phyloP scores from a whole-genome alignment of 2,113 vertebrate species.

The Redunca redunca region DNA sequence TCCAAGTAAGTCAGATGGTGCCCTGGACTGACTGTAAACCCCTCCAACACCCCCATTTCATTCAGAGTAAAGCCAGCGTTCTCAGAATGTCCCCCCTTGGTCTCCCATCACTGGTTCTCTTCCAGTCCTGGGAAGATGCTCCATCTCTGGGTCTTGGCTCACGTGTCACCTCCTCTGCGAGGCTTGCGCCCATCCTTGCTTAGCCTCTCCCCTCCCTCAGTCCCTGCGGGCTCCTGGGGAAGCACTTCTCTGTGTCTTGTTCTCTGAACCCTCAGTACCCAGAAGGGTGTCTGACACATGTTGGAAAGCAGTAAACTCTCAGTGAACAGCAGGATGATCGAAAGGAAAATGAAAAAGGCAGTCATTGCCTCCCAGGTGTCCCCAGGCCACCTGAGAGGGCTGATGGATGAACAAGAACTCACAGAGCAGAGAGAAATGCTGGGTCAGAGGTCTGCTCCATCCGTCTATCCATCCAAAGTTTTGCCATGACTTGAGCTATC shows the following conservation, averaged over 20 bases:
- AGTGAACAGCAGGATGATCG: rapidly evolving
- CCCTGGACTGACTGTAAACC: rapidly evolving
- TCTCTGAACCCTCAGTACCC: background rate
- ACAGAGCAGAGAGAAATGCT: background rate
- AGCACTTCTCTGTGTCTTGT: background rate
- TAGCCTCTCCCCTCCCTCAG: background rate
- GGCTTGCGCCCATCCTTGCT: background rate
- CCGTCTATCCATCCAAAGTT: background rate
- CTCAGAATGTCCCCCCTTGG: rapidly evolving
- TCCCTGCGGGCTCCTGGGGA: rapidly evolving
- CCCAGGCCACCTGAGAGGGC: background rate
- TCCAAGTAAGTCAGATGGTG: rapidly evolving
- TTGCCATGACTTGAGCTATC: background rate
- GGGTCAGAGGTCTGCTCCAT: background rate
- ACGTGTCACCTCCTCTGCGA: background rate
- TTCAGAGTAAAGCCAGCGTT: too few relatives aligned
- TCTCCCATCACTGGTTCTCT: background rate
- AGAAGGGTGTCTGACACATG: background rate
- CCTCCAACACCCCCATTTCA: too few relatives aligned
- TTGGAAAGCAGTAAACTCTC: background rate
- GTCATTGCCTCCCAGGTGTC: too few relatives aligned
- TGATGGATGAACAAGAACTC: rapidly evolving
- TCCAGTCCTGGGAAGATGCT: background rate
- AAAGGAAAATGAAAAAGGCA: background rate
- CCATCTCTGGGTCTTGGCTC: background rate